Evolutionary conservation across 2,113 vertebrate genomes (phyloP).

Genomic region (Pterophyllum scalare): DNA sequence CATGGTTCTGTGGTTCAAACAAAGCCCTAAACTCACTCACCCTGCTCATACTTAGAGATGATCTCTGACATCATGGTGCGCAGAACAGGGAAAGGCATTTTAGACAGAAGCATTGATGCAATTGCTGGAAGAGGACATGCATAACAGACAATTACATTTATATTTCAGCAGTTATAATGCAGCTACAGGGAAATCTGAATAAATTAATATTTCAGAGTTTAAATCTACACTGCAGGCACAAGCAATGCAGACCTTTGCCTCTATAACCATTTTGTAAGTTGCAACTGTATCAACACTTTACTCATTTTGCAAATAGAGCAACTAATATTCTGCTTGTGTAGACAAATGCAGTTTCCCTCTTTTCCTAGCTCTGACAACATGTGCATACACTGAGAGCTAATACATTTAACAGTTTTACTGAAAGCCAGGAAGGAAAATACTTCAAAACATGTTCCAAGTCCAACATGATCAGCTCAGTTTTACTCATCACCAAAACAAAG

Average conservation of each 20-base stretch:
- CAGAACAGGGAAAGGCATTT: slow-evolving; percentile 90
- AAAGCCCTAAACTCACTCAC: slow-evolving; percentile 77
- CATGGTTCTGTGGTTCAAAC: neutral
- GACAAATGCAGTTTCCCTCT: neutral
- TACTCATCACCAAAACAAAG: neutral
- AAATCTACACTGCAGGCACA: neutral
- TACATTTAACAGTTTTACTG: neutral
- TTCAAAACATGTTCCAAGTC: neutral
- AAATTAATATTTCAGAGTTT: neutral
- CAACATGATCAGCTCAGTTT: neutral
- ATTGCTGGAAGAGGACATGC: slow-evolving; percentile 78
- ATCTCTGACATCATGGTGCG: slow-evolving; percentile 96
- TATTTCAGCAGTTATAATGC: neutral
- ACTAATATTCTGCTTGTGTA: neutral
- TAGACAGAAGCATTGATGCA: slow-evolving; percentile 82
- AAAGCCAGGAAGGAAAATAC: neutral
- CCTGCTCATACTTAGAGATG: slow-evolving; percentile 88
- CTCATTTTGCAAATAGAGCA: neutral
- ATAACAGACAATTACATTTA: slow-evolving; percentile 7
- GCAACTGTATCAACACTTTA: neutral
- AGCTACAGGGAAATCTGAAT: neutral
- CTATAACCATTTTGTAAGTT: too few species aligned
- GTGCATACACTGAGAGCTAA: neutral
- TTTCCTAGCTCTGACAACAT: neutral
- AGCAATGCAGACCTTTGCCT: neutral